Percentiles rank a stretch among this genome's conserved stretches.
These are phyloP conservation scores for Tyria jacobaeae DNA, from an alignment of 2,888 invertebrate species.

Conservation along the genomic window DNA sequence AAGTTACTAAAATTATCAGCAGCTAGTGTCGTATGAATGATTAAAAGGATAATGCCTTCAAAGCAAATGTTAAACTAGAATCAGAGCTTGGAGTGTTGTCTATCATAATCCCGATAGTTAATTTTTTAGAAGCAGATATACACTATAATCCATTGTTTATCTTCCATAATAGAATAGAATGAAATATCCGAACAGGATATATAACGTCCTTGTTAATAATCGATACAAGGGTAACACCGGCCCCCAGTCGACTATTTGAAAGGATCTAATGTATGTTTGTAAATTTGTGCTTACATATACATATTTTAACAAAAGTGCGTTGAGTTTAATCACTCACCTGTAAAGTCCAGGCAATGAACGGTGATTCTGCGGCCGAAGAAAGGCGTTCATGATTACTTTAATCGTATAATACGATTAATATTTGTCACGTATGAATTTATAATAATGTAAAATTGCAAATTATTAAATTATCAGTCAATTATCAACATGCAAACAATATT, in stretches of 20 bases:
- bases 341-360: background rate
- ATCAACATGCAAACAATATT: too few relatives aligned
- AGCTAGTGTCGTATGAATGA: background rate
- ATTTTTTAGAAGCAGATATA: background rate
- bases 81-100: background rate
- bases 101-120: background rate
- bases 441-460: too few relatives aligned
- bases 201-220: constrained; percentile 33
- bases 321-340: background rate
- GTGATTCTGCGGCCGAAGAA: background rate
- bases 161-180: background rate
- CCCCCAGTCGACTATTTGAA: background rate
- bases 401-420: too few relatives aligned
- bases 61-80: background rate
- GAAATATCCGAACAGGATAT: background rate
- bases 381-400: constrained; percentile 6
- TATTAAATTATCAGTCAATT: too few relatives aligned
- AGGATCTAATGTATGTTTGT: too few relatives aligned
- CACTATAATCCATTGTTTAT: background rate
- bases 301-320: background rate
- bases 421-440: too few relatives aligned
- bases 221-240: constrained; percentile 27
- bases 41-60: background rate
- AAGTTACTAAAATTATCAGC: background rate
- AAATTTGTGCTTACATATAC: background rate